A percentile compares a stretch with the other conserved stretches of the same genome.
phyloP scores from a whole-genome alignment of 2,113 vertebrate genomes.

The Ammospiza nelsoni region DNA sequence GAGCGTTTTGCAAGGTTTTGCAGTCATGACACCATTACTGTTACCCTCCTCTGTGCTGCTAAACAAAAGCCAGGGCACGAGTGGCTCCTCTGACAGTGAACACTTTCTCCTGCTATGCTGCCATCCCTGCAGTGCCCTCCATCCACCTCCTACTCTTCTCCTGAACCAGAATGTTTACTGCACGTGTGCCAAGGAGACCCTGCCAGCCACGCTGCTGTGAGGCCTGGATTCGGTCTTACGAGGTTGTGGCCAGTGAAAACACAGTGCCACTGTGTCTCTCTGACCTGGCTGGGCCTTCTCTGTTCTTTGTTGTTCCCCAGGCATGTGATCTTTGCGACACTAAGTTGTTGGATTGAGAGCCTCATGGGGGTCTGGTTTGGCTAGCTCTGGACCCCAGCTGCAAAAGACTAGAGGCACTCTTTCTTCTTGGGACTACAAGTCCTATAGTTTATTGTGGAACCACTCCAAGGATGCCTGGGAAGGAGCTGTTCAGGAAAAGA shows the following conservation, averaged over 20 bases:
- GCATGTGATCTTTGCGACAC: background rate
- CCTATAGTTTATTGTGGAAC: background rate
- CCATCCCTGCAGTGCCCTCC: accelerated
- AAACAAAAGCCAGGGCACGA: background rate
- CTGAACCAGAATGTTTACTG: background rate
- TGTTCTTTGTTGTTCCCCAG: background rate
- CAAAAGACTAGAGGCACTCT: background rate
- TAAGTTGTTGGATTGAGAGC: background rate
- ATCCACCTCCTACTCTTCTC: background rate
- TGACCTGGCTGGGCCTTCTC: background rate
- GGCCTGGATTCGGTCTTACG: background rate
- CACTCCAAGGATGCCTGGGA: background rate
- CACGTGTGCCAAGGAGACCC: accelerated
- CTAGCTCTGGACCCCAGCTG: background rate
- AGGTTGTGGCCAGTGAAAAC: background rate
- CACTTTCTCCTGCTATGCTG: accelerated
- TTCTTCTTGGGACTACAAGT: background rate
- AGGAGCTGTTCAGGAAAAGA: background rate
- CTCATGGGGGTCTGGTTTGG: background rate
- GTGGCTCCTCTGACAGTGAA: accelerated
- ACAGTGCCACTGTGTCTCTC: background rate
- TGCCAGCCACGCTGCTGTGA: background rate
- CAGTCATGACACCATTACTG: background rate
- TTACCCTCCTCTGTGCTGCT: background rate
- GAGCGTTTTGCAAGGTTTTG: accelerated